phyloP scores from a whole-genome alignment of 2,888 invertebrate genomes.

The Cephus spinipes region DNA sequence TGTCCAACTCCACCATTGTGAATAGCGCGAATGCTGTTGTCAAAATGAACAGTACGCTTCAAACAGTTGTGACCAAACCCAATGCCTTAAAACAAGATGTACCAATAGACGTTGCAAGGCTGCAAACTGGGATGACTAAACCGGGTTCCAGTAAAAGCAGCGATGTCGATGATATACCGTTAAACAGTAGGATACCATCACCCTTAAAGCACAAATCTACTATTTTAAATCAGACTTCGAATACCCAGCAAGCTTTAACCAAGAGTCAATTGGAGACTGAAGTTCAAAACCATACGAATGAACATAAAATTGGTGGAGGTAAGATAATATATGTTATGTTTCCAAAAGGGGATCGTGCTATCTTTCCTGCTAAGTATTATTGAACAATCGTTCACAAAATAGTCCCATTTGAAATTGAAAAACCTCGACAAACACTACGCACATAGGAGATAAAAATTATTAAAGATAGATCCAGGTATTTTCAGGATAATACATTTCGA shows the following conservation, averaged over 20 bases:
- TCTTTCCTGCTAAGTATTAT: no score
- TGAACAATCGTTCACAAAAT: no score
- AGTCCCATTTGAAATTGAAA: no score
- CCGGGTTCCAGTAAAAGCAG: constrained; percentile 56
- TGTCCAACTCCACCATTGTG: constrained; percentile 53
- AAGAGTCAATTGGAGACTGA: constrained; percentile 58
- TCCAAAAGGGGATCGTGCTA: no score
- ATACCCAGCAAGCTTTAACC: constrained; percentile 48
- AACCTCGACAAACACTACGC: no score
- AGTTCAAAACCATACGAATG: constrained; percentile 59
- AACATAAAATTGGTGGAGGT: constrained; percentile 66
- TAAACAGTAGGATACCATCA: constrained; percentile 64
- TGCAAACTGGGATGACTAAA: constrained; percentile 45
- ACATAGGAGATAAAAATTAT: no score
- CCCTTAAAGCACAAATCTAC: constrained; percentile 59
- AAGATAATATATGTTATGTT: constrained; percentile 22
- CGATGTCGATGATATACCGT: constrained; percentile 62
- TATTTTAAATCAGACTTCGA: constrained; percentile 51
- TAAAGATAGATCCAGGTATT: no score
- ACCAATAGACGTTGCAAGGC: constrained; percentile 45
- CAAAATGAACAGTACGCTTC: constrained; percentile 60
- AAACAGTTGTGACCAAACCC: constrained; percentile 55
- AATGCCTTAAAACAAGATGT: constrained; percentile 61
- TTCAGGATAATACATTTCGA: no score
- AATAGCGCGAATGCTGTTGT: constrained; percentile 56